Conservation (phyloP, 53 echinoderm and acorn worm genomes). For the Arbacia lixula region DNA sequence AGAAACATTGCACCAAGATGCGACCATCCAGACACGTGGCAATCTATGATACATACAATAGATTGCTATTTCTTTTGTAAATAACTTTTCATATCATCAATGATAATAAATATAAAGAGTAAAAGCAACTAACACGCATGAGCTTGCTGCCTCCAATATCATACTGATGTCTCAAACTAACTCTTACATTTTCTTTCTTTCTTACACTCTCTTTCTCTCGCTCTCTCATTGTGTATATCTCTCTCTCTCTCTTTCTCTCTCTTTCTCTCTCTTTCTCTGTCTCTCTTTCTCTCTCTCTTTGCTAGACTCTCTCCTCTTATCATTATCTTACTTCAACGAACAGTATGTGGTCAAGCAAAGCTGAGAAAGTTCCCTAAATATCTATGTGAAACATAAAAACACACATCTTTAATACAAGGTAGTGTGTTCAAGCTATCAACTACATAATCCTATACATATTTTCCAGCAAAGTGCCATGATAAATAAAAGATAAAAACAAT, state of each 20-base stretch:
- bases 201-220: not conserved
- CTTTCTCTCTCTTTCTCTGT: not conserved
- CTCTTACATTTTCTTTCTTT: not conserved
- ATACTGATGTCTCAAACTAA: not conserved
- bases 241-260: conserved; percentile 11
- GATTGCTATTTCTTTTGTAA: conserved; percentile 51
- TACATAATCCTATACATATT: conserved; percentile 37
- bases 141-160: not conserved
- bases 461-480: conserved; percentile 32
- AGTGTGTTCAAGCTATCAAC: conserved; percentile 34
- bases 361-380: no score
- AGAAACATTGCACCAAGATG: conserved; percentile 56
- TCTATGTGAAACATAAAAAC: no score
- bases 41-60: conserved; percentile 59
- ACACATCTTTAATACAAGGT: conserved; percentile 17
- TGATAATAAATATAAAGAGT: conserved; percentile 56
- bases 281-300: not conserved
- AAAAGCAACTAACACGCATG: conserved; percentile 15
- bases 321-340: no score
- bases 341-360: no score
- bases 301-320: not conserved
- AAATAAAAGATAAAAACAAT: conserved; percentile 44
- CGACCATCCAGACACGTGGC: not conserved
- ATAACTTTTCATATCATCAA: conserved; percentile 36
- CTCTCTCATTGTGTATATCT: not conserved